A percentile compares a stretch with the other conserved stretches of the same genome.
These are phyloP conservation scores for Pangasius larnaudii DNA, from an alignment of 2,797 vertebrate species.

Conservation along the genomic window DNA sequence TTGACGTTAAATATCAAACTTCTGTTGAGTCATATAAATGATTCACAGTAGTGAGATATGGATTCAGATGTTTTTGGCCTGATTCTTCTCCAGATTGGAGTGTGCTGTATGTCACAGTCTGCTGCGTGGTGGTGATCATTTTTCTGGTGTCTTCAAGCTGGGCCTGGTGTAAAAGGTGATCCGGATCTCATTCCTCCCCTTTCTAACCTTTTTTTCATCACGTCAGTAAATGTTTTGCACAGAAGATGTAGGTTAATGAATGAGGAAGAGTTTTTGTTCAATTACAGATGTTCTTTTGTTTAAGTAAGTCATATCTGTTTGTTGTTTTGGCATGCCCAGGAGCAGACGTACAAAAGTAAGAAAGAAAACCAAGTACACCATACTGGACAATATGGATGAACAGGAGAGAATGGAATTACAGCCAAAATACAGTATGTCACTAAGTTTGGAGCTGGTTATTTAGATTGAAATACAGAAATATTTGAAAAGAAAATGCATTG, in stretches of 20 bases:
- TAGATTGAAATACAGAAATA: background rate
- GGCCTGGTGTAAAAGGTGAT: conserved; percentile 89
- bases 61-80: conserved; percentile 38
- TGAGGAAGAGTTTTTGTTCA: background rate
- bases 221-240: background rate
- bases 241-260: conserved; percentile 7
- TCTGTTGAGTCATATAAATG: too few relatives aligned
- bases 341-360: conserved; percentile 83
- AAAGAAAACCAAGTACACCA: conserved; percentile 90
- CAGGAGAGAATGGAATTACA: conserved; percentile 89
- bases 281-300: background rate
- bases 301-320: background rate
- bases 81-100: conserved; percentile 83
- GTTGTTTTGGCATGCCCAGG: conserved; percentile 67
- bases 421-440: conserved; percentile 84
- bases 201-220: background rate
- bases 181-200: background rate
- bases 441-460: background rate
- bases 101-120: conserved; percentile 82
- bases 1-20: background rate
- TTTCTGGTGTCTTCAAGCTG: conserved; percentile 77
- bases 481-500: background rate
- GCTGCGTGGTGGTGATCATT: conserved; percentile 75
- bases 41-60: background rate
- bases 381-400: conserved; percentile 91